Evolutionary conservation across 2,888 invertebrate genomes (phyloP), one percentile per base, ranked within the genome.

Genomic region (Ganaspis brasiliensis): DNA sequence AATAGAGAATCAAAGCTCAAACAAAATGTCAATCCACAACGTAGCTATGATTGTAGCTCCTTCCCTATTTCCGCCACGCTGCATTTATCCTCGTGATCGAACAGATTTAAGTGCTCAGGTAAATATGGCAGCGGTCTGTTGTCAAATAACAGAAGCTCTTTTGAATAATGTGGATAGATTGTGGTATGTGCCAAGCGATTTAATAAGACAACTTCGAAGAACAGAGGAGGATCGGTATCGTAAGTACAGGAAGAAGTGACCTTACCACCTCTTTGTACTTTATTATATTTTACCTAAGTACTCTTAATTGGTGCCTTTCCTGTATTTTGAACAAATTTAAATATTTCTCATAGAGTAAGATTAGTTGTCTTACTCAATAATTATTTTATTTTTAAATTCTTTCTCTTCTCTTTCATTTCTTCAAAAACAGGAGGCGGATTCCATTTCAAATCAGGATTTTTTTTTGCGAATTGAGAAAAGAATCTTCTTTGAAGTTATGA

Each of bases 31-130:
- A 85, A 94, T 96, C 79, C 97, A 97, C 90, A 98, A 98, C 90
- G 97, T 98, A 52, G 96, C 98, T 40, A 98, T 98, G 95, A 98
- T 98, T 85, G 96, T 98, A 83, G 98, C 98, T 16, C 98, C 98
- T n/a, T 97, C 98, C 74, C 94, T 98, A 84, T 97, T 97, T 89
- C 96, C 96, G 79, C 96, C 96, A 82, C 94, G 95, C 91, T 95
- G 92, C 81, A 86, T 92, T 74, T 89, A 95, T 92, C 93, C 94
- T 87, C 89, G 93, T 87, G 92, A 95, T 92, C 93, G 95, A 92
- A 93, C 93, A 87, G 92, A 94, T 92, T 93, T 96, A 86, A 94
- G 94, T 86, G 95, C 95, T 59, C 96, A 97, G 91, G 94, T 97
- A 5, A 95, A 96, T 81, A 95, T 97, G 91, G 98, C 98, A 0